Evolutionary conservation across 2,113 vertebrate species (phyloP).

Genomic region (Ovibos moschatus): DNA sequence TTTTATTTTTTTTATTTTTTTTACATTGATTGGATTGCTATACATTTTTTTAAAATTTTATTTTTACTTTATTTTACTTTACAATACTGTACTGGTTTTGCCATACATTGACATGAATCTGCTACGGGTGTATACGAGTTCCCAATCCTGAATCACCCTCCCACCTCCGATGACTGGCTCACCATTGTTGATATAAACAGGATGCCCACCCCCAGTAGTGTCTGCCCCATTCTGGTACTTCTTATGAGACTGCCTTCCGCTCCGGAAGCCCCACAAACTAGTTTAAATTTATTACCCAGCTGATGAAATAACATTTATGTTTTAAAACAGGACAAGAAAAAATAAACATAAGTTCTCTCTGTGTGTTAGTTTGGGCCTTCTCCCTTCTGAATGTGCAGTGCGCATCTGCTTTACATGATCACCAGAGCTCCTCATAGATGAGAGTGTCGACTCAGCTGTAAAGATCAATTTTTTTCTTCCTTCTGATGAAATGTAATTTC

Average conservation of each 20-base stretch:
- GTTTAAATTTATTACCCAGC: not conserved
- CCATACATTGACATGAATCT: no score
- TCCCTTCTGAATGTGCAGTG: not conserved
- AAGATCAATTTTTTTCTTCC: not conserved
- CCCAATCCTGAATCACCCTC: no score
- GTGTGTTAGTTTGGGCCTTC: not conserved
- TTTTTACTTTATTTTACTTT: no score
- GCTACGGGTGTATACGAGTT: no score
- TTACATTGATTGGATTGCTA: no score
- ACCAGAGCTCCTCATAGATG: not conserved
- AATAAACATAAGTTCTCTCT: not conserved
- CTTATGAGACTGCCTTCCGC: not conserved
- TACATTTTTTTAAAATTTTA: no score
- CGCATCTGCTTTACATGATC: accelerated
- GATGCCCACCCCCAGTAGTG: not conserved
- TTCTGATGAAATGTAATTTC: not conserved
- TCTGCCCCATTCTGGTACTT: not conserved
- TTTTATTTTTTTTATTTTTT: not conserved
- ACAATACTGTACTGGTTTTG: no score
- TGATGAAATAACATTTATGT: not conserved
- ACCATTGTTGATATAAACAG: not conserved
- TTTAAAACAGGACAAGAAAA: not conserved
- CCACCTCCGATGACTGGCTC: not conserved
- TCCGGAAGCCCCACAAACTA: not conserved
- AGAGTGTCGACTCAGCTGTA: accelerated